Conservation (phyloP, 2,888 invertebrate genomes). For the Hofmannophila pseudospretella region DNA sequence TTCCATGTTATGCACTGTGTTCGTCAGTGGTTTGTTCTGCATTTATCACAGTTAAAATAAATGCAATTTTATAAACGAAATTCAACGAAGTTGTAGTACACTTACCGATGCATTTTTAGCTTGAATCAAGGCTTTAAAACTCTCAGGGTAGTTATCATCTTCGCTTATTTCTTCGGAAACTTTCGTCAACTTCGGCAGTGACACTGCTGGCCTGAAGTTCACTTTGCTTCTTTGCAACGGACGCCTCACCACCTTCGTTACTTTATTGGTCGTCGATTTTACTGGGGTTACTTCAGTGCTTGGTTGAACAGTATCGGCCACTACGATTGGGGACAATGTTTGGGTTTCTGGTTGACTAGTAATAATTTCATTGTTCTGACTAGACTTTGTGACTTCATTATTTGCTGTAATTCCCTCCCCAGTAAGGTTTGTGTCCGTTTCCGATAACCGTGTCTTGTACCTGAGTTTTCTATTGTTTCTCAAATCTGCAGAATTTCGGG, state of each 20-base stretch:
- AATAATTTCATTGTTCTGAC: constrained; percentile 48
- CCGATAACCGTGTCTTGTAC: constrained; percentile 49
- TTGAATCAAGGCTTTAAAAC: constrained; percentile 81
- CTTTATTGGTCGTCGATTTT: constrained; percentile 40
- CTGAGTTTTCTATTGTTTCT: constrained; percentile 54
- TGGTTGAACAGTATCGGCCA: constrained; percentile 34
- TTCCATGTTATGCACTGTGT: no score
- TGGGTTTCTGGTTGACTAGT: constrained; percentile 57
- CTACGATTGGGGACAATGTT: constrained; percentile 25
- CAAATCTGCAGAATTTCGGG: constrained; percentile 42
- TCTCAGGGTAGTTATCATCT: constrained; percentile 82
- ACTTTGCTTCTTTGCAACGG: constrained; percentile 42
- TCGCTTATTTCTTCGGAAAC: constrained; percentile 73
- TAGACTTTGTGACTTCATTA: constrained; percentile 55
- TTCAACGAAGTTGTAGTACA: constrained; percentile 9
- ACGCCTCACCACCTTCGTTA: constrained; percentile 49
- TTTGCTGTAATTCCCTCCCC: constrained; percentile 46
- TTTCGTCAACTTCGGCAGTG: constrained; percentile 17
- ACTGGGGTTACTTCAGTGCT: constrained; percentile 39
- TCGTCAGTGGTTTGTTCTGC: no score
- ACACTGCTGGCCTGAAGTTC: constrained; percentile 33
- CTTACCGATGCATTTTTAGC: constrained; percentile 76
- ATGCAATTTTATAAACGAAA: no score
- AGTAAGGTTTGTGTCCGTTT: constrained; percentile 62
- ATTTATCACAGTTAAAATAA: no score